Base-by-base conservation (phyloP, 1,140 invertebrate species). In the Penaeus japonicus region DNA sequence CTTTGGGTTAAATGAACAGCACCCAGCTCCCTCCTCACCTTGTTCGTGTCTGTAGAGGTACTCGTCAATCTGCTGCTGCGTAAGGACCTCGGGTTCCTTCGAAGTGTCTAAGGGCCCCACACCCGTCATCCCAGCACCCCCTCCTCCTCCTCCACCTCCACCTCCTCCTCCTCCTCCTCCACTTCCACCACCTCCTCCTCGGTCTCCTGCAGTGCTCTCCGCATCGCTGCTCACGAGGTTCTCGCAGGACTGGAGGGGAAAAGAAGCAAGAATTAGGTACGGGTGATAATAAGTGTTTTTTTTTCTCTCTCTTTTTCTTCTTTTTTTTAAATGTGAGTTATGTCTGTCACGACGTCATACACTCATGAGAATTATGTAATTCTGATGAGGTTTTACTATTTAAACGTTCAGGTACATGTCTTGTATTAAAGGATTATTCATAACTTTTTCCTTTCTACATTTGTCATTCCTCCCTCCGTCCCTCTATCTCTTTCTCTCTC, bases 211-310 rank as follows among this genome's bases (percentile, higher is more conserved):
- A 20, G 35, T 87, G 62, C 85, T 87, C 85, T 87, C 85, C 7
- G 78, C 85, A 65, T 87, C 85, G 78, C 85, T 87, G 85, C 85
- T 87, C 57, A 91, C 83, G 0, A 92, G 80, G 84, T 92, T 92
- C 90, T 93, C 92, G 91, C 91, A 92, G 20, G 92, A 92, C 92
- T 93, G 91, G 89, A 91, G 62, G 17, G 20, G 35, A n/a, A 62
- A 39, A 20, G 32, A 35, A 79, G 57, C 27, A 3, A 7, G 18
- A 47, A 39, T 47, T 1, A 59, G 5, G 39, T 18, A 54, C 22
- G 24, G 15, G 22, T 12, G 0, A 15, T 70, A 65, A 20, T 57
- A 39, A 39, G n/a, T 47, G 22, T 54, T 10, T 47, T n/a, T n/a
- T n/a, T n/a, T n/a, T n/a, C n/a, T n/a, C 70, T 73, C n/a, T 73